Conservation (phyloP, 2,888 invertebrate species). For the Amphipoea oculea region DNA sequence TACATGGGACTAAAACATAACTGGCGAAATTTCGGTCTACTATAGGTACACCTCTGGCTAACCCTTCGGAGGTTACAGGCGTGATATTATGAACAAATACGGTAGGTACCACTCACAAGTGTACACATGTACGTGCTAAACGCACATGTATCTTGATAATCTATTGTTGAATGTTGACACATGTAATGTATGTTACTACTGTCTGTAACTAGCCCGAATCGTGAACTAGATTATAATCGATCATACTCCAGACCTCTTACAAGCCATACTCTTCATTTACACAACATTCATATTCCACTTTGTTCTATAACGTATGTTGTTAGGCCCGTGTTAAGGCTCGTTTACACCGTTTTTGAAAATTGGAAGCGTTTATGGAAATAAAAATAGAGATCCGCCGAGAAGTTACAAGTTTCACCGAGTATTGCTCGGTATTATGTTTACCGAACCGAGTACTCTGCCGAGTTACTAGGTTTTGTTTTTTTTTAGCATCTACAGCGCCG, state of each 20-base stretch:
- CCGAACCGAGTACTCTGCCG: background rate
- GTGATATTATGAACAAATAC: constrained; percentile 1
- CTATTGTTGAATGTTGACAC: constrained; percentile 59
- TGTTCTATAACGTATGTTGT: constrained; percentile 28
- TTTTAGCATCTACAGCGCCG: too few species aligned
- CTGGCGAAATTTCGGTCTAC: background rate
- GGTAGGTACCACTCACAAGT: background rate
- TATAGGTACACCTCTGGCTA: background rate
- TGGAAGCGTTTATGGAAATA: background rate
- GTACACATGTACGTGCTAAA: constrained; percentile 27
- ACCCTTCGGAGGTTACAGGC: too few species aligned
- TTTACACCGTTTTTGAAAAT: constrained; percentile 1
- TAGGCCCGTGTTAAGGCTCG: background rate
- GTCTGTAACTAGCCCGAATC: constrained; percentile 60
- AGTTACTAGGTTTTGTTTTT: background rate
- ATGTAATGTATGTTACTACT: constrained; percentile 49
- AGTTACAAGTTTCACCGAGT: background rate
- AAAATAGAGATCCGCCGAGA: background rate
- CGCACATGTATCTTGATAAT: constrained; percentile 35
- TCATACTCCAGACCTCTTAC: constrained; percentile 60
- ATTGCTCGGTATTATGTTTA: background rate
- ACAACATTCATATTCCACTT: constrained; percentile 54
- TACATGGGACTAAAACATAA: background rate
- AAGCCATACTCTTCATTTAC: constrained; percentile 69
- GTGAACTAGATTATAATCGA: constrained; percentile 75